These are phyloP conservation scores for Heteropelma amictum DNA, from an alignment of 2,888 invertebrate genomes.

Conservation along the genomic window DNA sequence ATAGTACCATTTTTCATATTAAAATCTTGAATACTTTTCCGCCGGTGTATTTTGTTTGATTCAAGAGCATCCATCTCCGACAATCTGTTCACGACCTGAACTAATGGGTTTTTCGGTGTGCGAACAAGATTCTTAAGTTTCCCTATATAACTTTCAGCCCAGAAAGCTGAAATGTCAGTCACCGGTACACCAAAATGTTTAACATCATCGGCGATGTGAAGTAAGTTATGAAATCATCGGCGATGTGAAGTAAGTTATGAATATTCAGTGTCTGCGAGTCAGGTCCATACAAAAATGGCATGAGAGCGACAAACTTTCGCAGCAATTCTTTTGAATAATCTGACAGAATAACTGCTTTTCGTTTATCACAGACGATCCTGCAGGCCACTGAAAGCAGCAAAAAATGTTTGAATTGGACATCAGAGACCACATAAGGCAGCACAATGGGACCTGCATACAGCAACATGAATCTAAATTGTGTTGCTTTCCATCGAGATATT, in stretches of 20 bases:
- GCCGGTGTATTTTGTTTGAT: neutral
- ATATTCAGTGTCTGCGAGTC: neutral
- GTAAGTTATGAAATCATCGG: conserved; percentile 24
- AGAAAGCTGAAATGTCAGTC: conserved; percentile 43
- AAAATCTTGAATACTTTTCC: neutral
- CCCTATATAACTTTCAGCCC: conserved; percentile 42
- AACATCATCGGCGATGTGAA: conserved; percentile 53
- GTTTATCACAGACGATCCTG: neutral
- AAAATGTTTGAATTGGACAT: neutral
- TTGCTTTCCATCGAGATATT: conserved; percentile 59
- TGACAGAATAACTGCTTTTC: neutral
- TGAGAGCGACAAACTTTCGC: neutral
- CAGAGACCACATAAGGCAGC: neutral
- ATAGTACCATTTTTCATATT: neutral
- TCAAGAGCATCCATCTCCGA: neutral
- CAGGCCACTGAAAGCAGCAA: neutral
- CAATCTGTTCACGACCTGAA: conserved; percentile 1
- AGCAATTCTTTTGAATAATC: neutral
- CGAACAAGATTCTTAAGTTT: conserved; percentile 29
- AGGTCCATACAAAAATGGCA: neutral
- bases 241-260: neutral
- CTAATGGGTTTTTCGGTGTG: conserved; percentile 17
- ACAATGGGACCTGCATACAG: neutral
- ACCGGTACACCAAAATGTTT: conserved; percentile 37
- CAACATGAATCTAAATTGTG: conserved; percentile 41